Conservation (phyloP, 2,113 vertebrate genomes). For the Callospermophilus lateralis region DNA sequence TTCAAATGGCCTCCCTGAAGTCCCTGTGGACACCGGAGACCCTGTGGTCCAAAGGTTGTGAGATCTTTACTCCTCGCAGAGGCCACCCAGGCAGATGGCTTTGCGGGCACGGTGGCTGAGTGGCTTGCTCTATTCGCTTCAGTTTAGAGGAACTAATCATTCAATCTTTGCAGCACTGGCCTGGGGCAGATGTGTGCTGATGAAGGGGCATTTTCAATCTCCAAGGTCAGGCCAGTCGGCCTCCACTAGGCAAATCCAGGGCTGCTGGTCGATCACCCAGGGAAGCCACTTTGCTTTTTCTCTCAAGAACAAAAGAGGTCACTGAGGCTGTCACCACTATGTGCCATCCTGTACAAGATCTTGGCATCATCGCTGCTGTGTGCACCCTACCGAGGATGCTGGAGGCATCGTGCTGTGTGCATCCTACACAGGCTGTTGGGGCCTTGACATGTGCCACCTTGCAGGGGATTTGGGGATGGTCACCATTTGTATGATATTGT, state of each 20-base stretch:
- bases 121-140: too few relatives aligned
- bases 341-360: background rate
- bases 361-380: background rate
- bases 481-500: background rate
- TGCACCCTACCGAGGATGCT: background rate
- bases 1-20: background rate
- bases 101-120: too few relatives aligned
- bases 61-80: too few relatives aligned
- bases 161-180: too few relatives aligned
- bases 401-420: background rate
- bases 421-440: background rate
- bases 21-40: rapidly evolving
- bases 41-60: too few relatives aligned
- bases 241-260: background rate
- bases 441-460: background rate
- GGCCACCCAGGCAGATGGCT: too few relatives aligned
- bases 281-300: background rate
- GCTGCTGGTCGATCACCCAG: rapidly evolving
- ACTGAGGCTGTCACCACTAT: background rate
- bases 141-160: too few relatives aligned
- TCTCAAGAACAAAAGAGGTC: background rate
- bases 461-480: too few relatives aligned
- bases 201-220: too few relatives aligned
- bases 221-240: background rate
- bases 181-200: too few relatives aligned